phyloP scores from a whole-genome alignment of 2,797 vertebrate genomes.

The Poeciliopsis presidionis region DNA sequence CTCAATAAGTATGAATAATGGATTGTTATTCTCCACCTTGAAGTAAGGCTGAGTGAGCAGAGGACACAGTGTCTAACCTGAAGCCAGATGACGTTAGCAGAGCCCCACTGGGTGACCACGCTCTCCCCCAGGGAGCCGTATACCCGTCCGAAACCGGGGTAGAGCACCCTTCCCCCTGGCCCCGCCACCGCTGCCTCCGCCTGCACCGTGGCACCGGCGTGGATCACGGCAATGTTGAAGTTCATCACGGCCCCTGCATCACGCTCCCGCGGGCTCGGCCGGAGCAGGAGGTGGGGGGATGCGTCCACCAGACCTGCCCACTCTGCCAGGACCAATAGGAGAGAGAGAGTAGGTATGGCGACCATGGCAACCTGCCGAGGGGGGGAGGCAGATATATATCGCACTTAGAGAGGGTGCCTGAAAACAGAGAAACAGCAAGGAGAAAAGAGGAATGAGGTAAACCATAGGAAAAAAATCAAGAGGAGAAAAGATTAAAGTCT shows the following conservation, averaged over 20 bases:
- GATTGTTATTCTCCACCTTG: conserved; percentile 62
- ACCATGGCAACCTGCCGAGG: conserved; percentile 83
- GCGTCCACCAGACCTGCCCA: conserved; percentile 83
- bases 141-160: conserved; percentile 82
- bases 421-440: conserved; percentile 50
- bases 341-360: conserved; percentile 87
- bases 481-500: conserved; percentile 52
- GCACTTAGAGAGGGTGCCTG: conserved; percentile 80
- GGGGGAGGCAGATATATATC: conserved; percentile 77
- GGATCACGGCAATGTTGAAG: conserved; percentile 92
- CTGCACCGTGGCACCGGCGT: conserved; percentile 79
- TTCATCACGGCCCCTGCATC: conserved; percentile 88
- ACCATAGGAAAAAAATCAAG: conserved; percentile 21
- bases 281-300: conserved; percentile 90
- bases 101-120: conserved; percentile 85
- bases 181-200: conserved; percentile 79
- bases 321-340: conserved; percentile 86
- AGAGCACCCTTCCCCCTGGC: conserved; percentile 80
- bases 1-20: conserved; percentile 77
- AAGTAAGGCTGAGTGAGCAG: conserved; percentile 54
- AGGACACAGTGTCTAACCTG: conserved; percentile 78
- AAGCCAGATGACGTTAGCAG: conserved; percentile 86
- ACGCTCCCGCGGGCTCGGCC: conserved; percentile 81
- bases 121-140: conserved; percentile 85
- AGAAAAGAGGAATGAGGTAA: conserved; percentile 42